Conservation (phyloP, 2,113 vertebrate genomes). For the Sylvietta virens region DNA sequence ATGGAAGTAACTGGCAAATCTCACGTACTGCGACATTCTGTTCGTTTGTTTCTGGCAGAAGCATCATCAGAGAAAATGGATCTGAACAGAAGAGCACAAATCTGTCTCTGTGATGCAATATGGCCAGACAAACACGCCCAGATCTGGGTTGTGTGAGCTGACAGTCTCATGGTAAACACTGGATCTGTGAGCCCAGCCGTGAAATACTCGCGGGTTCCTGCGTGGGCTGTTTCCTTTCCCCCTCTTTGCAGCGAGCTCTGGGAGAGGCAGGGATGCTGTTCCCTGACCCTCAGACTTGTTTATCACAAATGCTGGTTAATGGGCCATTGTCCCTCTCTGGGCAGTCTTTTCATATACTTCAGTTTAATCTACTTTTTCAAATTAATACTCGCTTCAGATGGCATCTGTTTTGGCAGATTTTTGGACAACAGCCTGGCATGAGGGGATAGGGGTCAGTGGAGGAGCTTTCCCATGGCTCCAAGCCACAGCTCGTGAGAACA, state of each 20-base stretch:
- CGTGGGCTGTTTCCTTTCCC: background rate
- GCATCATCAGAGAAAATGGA: background rate
- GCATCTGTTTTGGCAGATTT: background rate
- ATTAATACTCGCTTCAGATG: background rate
- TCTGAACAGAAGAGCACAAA: background rate
- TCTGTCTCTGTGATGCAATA: background rate
- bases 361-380: background rate
- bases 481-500: background rate
- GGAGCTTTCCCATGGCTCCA: background rate
- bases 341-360: background rate
- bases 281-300: background rate
- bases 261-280: background rate
- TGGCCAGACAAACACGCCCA: background rate
- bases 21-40: background rate
- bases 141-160: background rate
- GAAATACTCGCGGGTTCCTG: background rate
- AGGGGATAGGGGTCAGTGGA: background rate
- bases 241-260: background rate
- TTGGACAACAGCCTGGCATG: background rate
- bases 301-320: background rate
- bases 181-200: background rate
- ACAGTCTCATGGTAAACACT: background rate
- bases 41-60: background rate
- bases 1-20: slow-evolving; percentile 9
- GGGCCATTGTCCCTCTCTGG: background rate